Evolutionary conservation across 1,140 invertebrate species (phyloP).

Genomic region (Phortica variegata): DNA sequence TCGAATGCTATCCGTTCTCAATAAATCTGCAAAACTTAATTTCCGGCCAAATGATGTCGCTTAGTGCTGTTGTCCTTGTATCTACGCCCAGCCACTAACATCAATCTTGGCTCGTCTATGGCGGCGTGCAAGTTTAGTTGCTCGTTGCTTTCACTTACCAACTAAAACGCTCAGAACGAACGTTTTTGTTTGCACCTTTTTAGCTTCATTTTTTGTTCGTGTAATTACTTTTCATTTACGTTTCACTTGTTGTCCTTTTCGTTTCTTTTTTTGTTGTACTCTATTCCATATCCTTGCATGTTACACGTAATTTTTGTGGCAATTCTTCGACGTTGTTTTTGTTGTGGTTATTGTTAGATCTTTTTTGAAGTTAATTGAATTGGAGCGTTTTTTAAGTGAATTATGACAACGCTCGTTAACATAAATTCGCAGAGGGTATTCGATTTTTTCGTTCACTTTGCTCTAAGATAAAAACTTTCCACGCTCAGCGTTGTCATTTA

Average conservation of each 20-base stretch:
- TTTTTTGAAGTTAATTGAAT: slow-evolving; percentile 56
- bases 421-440: too few relatives aligned
- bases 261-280: slow-evolving; percentile 15
- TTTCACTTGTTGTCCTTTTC: slow-evolving; percentile 34
- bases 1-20: slow-evolving; percentile 53
- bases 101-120: too few relatives aligned
- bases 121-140: background rate
- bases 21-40: slow-evolving; percentile 57
- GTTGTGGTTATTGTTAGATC: slow-evolving; percentile 39
- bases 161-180: slow-evolving; percentile 11
- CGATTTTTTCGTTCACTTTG: too few relatives aligned
- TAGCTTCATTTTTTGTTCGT: slow-evolving; percentile 48
- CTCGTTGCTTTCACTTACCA: slow-evolving; percentile 2
- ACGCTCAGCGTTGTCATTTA: too few relatives aligned
- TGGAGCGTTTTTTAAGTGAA: slow-evolving; percentile 36
- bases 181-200: slow-evolving; percentile 41
- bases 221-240: slow-evolving; percentile 42
- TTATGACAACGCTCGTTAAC: slow-evolving; percentile 29
- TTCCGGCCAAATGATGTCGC: slow-evolving; percentile 51
- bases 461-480: too few relatives aligned
- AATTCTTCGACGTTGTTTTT: background rate
- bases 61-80: background rate
- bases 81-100: slow-evolving; percentile 8
- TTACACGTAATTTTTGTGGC: too few relatives aligned
- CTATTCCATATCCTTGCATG: too few relatives aligned